These are phyloP conservation scores for Octodon degus DNA, from an alignment of 2,113 vertebrate genomes.

Conservation along the genomic window DNA sequence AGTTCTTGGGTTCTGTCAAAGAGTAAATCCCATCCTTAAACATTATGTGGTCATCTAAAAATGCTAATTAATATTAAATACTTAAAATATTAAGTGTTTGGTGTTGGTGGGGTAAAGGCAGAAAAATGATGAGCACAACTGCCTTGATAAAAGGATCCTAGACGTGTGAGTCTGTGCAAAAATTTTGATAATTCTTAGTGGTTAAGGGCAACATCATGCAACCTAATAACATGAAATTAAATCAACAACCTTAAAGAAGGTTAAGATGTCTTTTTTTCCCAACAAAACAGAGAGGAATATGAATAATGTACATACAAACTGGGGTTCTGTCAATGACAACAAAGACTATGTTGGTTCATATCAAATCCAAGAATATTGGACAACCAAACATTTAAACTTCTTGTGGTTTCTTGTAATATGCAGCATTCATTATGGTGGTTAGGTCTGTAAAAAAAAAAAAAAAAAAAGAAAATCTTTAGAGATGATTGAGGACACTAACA, in stretches of 20 bases:
- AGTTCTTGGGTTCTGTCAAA: slow-evolving; percentile 73
- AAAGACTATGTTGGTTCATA: slow-evolving; percentile 88
- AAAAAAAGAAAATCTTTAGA: slow-evolving; percentile 70
- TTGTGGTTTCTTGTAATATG: slow-evolving; percentile 86
- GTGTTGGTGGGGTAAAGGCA: slow-evolving; percentile 57
- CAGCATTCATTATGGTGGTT: slow-evolving; percentile 89
- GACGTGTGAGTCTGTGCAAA: slow-evolving; percentile 79
- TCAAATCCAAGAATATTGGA: slow-evolving; percentile 90
- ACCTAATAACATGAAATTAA: slow-evolving; percentile 87
- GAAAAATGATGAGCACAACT: slow-evolving; percentile 1
- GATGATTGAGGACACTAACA: not conserved
- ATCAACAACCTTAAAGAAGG: slow-evolving; percentile 86
- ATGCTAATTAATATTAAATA: slow-evolving; percentile 75
- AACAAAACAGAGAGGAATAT: slow-evolving; percentile 90
- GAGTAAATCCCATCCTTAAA: slow-evolving; percentile 72
- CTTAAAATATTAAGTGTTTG: slow-evolving; percentile 69
- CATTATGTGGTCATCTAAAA: slow-evolving; percentile 71
- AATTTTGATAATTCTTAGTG: slow-evolving; percentile 83
- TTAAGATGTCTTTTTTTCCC: slow-evolving; percentile 84
- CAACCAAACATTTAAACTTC: slow-evolving; percentile 88
- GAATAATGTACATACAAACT: slow-evolving; percentile 88
- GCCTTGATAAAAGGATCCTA: slow-evolving; percentile 82
- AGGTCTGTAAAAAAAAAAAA: slow-evolving; percentile 90
- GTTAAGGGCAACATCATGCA: slow-evolving; percentile 88
- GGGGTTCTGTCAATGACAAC: slow-evolving; percentile 86